phyloP scores from a whole-genome alignment of 1,140 invertebrate genomes.

The Schmidtea mediterranea region DNA sequence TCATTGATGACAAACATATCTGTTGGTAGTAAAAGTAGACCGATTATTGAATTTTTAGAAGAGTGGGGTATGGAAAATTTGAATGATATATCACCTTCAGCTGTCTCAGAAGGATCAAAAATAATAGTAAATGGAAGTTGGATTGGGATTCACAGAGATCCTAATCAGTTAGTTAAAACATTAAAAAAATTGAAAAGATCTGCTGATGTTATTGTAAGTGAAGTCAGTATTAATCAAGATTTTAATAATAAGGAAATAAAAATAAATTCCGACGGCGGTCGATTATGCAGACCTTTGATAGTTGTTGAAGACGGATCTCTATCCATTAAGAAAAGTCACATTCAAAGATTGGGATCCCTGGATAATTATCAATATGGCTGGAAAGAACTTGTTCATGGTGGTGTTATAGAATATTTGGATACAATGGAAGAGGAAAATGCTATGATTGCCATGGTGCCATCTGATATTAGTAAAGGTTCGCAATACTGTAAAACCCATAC shows the following conservation, averaged over 20 bases:
- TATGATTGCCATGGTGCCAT: too few relatives aligned
- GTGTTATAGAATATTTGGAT: constrained; percentile 94
- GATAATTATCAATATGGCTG: constrained; percentile 41
- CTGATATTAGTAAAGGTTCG: too few relatives aligned
- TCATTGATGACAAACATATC: constrained; percentile 97
- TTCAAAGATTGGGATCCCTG: constrained; percentile 84
- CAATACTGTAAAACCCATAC: too few relatives aligned
- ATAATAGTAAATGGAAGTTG: constrained; percentile 98
- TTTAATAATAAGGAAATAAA: constrained; percentile 86
- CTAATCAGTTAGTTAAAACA: constrained; percentile 87
- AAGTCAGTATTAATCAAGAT: constrained; percentile 91
- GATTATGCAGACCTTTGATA: constrained; percentile 75
- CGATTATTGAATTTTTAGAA: too few relatives aligned
- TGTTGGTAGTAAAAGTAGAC: constrained; percentile 84
- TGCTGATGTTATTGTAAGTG: too few relatives aligned
- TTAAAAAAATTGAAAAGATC: too few relatives aligned
- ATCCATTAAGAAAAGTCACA: constrained; percentile 65
- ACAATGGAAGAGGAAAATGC: constrained; percentile 92
- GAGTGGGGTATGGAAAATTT: constrained; percentile 98
- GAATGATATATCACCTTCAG: constrained; percentile 80
- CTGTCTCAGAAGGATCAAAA: constrained; percentile 76
- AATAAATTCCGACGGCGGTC: constrained; percentile 88
- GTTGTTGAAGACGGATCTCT: constrained; percentile 83
- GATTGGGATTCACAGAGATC: constrained; percentile 90
- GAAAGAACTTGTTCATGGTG: constrained; percentile 81